These are phyloP conservation scores for Hippolais icterina DNA, from an alignment of 2,113 vertebrate species.

Conservation along the genomic window DNA sequence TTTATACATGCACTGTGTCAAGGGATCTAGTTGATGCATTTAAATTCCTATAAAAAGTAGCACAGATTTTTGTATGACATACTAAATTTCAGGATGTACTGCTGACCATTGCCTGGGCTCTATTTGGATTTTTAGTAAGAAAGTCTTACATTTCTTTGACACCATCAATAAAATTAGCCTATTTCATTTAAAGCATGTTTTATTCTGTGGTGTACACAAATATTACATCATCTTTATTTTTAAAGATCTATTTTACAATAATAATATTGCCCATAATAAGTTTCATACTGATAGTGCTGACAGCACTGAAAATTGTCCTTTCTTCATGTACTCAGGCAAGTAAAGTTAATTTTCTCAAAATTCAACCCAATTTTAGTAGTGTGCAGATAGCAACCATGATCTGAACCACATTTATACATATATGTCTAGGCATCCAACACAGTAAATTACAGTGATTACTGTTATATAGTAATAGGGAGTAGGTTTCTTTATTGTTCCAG, in stretches of 20 bases:
- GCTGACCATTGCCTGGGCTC: background rate
- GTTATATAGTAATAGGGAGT: background rate
- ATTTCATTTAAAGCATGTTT: background rate
- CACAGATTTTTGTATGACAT: background rate
- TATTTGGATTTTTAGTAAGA: slow-evolving; percentile 3
- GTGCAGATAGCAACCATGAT: background rate
- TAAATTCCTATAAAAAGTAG: background rate
- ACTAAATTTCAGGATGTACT: background rate
- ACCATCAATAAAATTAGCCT: background rate
- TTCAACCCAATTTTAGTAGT: background rate
- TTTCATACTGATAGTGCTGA: background rate
- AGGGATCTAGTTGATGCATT: background rate
- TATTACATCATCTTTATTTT: slow-evolving; percentile 46
- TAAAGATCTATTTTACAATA: slow-evolving; percentile 7
- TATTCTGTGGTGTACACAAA: background rate
- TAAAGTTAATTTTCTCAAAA: background rate
- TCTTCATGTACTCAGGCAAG: background rate
- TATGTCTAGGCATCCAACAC: background rate
- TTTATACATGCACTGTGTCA: background rate
- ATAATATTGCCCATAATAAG: slow-evolving; percentile 11
- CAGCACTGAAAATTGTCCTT: background rate
- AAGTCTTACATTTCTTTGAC: background rate
- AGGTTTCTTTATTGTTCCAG: background rate
- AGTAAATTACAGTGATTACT: background rate
- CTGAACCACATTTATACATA: background rate